These are phyloP conservation scores for Hirundichthys speculiger DNA, from an alignment of 2,113 vertebrate species.

Conservation along the genomic window DNA sequence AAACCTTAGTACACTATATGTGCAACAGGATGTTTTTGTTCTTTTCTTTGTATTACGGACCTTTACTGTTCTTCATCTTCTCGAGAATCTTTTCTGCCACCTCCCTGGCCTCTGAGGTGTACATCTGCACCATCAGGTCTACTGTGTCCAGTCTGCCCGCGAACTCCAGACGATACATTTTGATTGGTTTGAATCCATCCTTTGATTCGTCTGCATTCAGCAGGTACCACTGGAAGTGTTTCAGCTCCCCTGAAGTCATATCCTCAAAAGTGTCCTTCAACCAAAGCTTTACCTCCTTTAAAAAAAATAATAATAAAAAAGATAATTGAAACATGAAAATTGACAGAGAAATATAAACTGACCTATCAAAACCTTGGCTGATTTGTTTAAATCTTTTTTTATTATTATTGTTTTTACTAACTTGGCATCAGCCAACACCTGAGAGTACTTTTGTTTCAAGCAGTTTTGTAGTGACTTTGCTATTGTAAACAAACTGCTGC, in stretches of 20 bases:
- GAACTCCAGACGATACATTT: neutral
- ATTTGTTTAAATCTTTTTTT: no score
- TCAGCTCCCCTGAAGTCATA: neutral
- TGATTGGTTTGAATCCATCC: neutral
- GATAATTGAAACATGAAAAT: neutral
- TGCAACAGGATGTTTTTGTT: no score
- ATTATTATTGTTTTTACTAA: neutral
- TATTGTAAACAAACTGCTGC: no score
- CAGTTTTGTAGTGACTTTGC: no score
- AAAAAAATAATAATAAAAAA: neutral
- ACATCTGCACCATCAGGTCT: neutral
- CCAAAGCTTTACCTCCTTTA: neutral
- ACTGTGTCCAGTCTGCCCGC: neutral
- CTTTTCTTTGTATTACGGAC: neutral
- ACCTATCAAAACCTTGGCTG: no score
- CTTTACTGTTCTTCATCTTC: neutral
- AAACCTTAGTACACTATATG: no score
- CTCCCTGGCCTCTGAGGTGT: neutral
- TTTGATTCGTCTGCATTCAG: no score
- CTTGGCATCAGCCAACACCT: neutral
- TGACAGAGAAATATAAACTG: neutral
- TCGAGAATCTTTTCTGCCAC: neutral
- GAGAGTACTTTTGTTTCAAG: neutral
- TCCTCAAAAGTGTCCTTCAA: neutral
- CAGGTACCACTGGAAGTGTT: neutral